A percentile compares a stretch with the other conserved stretches of the same genome.
Conservation (phyloP, 2,888 invertebrate genomes). For the Ennomos fuscantarius region DNA sequence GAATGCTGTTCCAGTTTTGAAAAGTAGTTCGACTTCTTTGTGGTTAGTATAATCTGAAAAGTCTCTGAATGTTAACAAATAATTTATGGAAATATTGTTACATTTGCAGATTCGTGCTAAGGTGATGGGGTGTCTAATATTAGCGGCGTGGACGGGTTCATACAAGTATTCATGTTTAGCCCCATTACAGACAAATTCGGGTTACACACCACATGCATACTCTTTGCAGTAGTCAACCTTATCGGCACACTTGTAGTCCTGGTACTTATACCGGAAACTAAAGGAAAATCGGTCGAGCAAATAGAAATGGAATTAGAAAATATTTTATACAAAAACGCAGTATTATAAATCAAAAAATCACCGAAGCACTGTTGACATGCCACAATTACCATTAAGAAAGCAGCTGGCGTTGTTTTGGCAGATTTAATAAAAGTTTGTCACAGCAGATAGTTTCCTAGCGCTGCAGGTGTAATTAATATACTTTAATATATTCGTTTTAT, state of each 20-base stretch:
- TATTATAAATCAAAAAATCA: too few relatives aligned
- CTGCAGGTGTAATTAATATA: too few relatives aligned
- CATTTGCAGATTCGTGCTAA: constrained; percentile 58
- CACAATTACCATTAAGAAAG: too few relatives aligned
- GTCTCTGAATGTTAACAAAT: too few relatives aligned
- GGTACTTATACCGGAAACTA: constrained; percentile 68
- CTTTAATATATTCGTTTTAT: too few relatives aligned
- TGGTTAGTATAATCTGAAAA: too few relatives aligned
- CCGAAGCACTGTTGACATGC: too few relatives aligned
- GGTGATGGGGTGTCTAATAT: constrained; percentile 48
- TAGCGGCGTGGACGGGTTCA: constrained; percentile 50
- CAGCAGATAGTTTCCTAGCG: too few relatives aligned
- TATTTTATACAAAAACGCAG: constrained; percentile 1
- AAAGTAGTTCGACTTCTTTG: too few relatives aligned
- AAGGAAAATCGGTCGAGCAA: constrained; percentile 60
- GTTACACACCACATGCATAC: constrained; percentile 57
- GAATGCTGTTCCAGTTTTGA: too few relatives aligned
- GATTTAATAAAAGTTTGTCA: too few relatives aligned
- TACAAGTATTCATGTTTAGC: constrained; percentile 46
- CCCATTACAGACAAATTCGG: constrained; percentile 50
- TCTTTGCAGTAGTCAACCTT: constrained; percentile 57
- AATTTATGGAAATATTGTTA: background rate
- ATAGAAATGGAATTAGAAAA: constrained; percentile 49
- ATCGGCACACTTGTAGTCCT: constrained; percentile 53
- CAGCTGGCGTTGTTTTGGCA: too few relatives aligned